These are phyloP conservation scores for Arnoldichthys spilopterus DNA, from an alignment of 2,797 vertebrate species.

Conservation along the genomic window DNA sequence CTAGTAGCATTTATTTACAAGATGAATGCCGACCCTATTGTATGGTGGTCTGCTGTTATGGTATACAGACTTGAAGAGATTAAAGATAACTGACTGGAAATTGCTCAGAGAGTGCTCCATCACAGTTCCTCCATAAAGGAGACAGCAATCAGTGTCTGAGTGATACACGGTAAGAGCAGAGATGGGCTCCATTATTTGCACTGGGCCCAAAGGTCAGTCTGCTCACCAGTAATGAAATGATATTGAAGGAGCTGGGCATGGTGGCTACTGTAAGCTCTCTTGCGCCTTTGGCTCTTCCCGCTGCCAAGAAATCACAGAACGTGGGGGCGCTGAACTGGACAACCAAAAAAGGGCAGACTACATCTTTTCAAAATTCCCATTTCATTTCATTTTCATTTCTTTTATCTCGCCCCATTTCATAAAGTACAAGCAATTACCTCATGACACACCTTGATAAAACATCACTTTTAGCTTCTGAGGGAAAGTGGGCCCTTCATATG, in stretches of 20 bases:
- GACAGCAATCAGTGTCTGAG: constrained; percentile 62
- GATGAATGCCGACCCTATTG: neutral
- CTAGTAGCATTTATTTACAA: neutral
- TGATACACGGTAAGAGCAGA: constrained; percentile 47
- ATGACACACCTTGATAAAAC: constrained; percentile 2
- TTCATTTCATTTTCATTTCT: constrained; percentile 28
- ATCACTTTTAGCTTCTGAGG: neutral
- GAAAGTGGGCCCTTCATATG: neutral
- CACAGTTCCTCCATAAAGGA: constrained; percentile 22
- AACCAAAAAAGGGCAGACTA: constrained; percentile 1
- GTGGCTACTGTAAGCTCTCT: neutral
- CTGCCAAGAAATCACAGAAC: neutral
- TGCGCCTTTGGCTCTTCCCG: constrained; percentile 8
- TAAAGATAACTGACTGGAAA: constrained; percentile 36
- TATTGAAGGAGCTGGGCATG: neutral
- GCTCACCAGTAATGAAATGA: constrained; percentile 35
- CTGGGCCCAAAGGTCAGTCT: constrained; percentile 37
- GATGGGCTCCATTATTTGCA: constrained; percentile 37
- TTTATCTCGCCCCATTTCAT: constrained; percentile 14
- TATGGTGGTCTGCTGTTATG: neutral
- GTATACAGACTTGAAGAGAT: constrained; percentile 22
- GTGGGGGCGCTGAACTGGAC: neutral
- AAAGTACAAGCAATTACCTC: constrained; percentile 23
- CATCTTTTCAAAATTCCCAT: constrained; percentile 12
- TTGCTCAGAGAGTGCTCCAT: constrained; percentile 43